These are phyloP conservation scores for Lamellibrachia luymesi DNA, from an alignment of 1,140 invertebrate genomes.

Conservation along the genomic window DNA sequence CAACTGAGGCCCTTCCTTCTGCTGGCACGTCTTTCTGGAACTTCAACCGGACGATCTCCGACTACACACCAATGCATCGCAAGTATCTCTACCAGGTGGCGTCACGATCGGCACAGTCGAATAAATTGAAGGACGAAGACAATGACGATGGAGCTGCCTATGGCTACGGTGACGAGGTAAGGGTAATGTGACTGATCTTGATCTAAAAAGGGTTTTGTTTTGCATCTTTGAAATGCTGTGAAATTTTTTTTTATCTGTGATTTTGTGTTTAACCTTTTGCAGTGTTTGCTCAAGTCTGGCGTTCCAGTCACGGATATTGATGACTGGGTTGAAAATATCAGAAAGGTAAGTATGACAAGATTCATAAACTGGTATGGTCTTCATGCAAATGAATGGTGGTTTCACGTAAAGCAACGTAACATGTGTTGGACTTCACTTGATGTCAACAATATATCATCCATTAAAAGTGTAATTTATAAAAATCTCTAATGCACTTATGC, in stretches of 20 bases:
- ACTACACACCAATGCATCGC: conserved; percentile 45
- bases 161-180: conserved; percentile 38
- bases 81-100: conserved; percentile 54
- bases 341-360: conserved; percentile 37
- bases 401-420: background rate
- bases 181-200: background rate
- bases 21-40: conserved; percentile 42
- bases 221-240: background rate
- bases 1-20: background rate
- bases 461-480: too few species aligned
- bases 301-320: conserved; percentile 24
- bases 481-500: too few species aligned
- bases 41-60: conserved; percentile 41
- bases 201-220: background rate
- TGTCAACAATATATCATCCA: too few species aligned
- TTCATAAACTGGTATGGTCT: background rate
- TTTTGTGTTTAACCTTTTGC: background rate
- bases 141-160: conserved; percentile 32
- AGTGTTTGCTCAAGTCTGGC: background rate
- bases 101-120: conserved; percentile 40
- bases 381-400: background rate
- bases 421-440: too few species aligned
- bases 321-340: conserved; percentile 55
- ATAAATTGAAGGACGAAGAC: conserved; percentile 34
- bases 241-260: too few species aligned